Evolutionary conservation across 2,888 invertebrate genomes (phyloP), one percentile per base, ranked within the genome.

Genomic region (Tetranychus piercei): DNA sequence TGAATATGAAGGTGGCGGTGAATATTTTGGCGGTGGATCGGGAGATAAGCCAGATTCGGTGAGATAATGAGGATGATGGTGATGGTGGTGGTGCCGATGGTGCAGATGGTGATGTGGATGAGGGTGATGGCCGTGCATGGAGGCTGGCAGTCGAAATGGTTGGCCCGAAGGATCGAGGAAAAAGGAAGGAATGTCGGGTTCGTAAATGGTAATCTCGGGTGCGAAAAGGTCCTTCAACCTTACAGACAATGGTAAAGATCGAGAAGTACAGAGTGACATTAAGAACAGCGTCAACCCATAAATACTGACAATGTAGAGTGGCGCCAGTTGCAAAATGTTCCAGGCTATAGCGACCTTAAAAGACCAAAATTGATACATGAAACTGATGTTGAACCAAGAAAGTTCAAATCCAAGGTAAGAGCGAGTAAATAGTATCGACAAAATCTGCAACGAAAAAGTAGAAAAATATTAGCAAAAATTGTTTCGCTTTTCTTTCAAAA

Each of bases 1-100:
- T 45, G 92, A 91, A 81, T 93, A 93, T 0, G 91, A 91, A 0
- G 93, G 93, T 2, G 94, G 94, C 0, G 94, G 93, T 0, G 92
- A 93, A 83, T 94, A 93, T 82, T 93, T 93, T 73, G 93, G 93
- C 5, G 92, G 92, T 1, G 91, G 91, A 84, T 92, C 92, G 23
- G 69, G 69, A 11, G 34, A 22, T 69, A 34, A 4, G 34, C 34
- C 34, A 34, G 69, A 11, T 23, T 11, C 20, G 34, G 22, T 69
- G 75, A 67, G 67, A 76, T 78, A 43, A 71, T 76, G 45, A 74
- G 69, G 71, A 76, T 78, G 18, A 77, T 75, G 3, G 6, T 55
- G 55, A 6, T 15, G 9, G 5, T 45, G 45, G 5, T 45, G 55
- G 15, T 55, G 55, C 7, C 9, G 45, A 7, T 55, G 55, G 55